Conservation (phyloP, 2,888 invertebrate genomes). For the Ganaspis brasiliensis region DNA sequence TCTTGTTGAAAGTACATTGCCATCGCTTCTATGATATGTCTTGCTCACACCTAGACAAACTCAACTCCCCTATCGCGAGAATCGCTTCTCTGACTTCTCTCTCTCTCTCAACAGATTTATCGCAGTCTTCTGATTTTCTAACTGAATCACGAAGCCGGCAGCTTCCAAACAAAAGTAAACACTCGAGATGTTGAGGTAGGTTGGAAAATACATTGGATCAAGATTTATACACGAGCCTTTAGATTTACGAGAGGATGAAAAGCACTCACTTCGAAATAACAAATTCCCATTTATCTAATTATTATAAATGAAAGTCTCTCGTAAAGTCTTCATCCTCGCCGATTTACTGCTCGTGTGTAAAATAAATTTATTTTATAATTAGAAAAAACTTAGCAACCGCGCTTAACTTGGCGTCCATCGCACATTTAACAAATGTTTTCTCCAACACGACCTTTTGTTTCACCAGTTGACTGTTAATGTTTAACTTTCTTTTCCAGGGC, state of each 20-base stretch:
- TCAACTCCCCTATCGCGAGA: not conserved
- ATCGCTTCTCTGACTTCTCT: not conserved
- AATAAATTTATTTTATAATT: no score
- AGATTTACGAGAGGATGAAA: not conserved
- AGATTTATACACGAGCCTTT: conserved; percentile 12
- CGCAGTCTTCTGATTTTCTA: conserved; percentile 24
- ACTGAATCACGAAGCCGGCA: conserved; percentile 1
- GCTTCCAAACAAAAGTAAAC: conserved; percentile 23
- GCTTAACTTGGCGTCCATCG: no score
- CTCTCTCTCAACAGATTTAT: conserved; percentile 21
- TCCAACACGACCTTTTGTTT: no score
- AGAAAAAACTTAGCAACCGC: no score
- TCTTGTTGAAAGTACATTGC: conserved; percentile 33
- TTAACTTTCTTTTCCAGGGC: no score
- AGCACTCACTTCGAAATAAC: not conserved
- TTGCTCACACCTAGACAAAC: conserved; percentile 30
- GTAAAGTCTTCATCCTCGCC: no score
- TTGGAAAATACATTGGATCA: conserved; percentile 1
- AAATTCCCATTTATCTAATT: no score
- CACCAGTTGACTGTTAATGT: no score
- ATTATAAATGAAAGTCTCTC: no score
- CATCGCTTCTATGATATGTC: conserved; percentile 34
- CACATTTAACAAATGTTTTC: no score
- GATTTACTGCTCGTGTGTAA: no score
- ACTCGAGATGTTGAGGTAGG: conserved; percentile 10